Percentiles rank a stretch among this genome's conserved stretches.
These are phyloP conservation scores for Eutolmus rufibarbis DNA, from an alignment of 2,888 invertebrate genomes.

Conservation along the genomic window DNA sequence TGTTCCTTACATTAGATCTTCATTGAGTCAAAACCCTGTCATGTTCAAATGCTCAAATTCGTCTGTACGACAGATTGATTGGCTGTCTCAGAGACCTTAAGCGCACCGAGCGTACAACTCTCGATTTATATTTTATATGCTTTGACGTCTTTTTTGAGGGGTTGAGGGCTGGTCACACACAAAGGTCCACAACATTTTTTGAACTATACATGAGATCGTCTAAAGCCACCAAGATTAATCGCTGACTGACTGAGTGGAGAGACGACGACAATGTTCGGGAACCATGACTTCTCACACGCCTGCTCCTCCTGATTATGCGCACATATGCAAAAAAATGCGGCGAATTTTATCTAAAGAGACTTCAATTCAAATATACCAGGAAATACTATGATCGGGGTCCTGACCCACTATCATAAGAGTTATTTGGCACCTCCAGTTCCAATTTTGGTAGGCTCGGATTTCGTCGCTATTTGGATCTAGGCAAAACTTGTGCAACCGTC, in stretches of 20 bases:
- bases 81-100: constrained; percentile 40
- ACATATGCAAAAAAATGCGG: not conserved
- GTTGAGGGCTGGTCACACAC: constrained; percentile 41
- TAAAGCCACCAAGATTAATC: constrained; percentile 45
- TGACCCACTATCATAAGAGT: constrained; percentile 28
- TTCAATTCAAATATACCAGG: not conserved
- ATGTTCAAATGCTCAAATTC: constrained; percentile 42
- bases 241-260: constrained; percentile 48
- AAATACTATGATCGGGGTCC: constrained; percentile 27
- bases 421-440: constrained; percentile 1
- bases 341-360: not conserved
- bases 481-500: not conserved
- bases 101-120: constrained; percentile 38
- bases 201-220: constrained; percentile 25
- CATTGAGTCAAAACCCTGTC: constrained; percentile 45
- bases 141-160: constrained; percentile 41
- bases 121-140: constrained; percentile 29
- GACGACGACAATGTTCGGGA: constrained; percentile 18
- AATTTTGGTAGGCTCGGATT: not conserved
- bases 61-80: constrained; percentile 39
- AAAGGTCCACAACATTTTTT: constrained; percentile 34
- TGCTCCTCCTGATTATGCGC: constrained; percentile 18
- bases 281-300: constrained; percentile 28
- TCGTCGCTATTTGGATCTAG: constrained; percentile 2
- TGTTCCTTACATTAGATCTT: constrained; percentile 47